phyloP scores from a whole-genome alignment of 2,113 vertebrate genomes.

The Prunella fulvescens region DNA sequence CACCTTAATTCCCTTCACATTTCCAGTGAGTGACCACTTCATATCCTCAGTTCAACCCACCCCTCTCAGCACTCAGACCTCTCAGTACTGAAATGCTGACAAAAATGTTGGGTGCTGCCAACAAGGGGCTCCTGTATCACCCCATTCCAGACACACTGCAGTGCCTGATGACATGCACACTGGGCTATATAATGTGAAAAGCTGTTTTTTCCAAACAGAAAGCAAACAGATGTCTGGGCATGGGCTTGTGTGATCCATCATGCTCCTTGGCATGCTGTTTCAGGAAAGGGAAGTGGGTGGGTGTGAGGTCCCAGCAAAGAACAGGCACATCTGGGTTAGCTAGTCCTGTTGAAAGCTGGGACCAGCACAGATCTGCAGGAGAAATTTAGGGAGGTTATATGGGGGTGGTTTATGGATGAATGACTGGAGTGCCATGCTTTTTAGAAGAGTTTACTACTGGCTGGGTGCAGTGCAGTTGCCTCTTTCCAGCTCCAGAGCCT shows the following conservation, averaged over 20 bases:
- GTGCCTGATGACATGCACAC: neutral
- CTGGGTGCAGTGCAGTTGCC: neutral
- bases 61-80: neutral
- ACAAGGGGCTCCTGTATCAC: neutral
- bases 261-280: neutral
- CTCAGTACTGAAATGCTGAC: neutral
- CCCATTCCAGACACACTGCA: neutral
- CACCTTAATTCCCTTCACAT: neutral
- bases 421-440: neutral
- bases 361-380: neutral
- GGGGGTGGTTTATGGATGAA: neutral
- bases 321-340: neutral
- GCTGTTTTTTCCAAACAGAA: neutral
- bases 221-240: neutral
- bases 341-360: neutral
- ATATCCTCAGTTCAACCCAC: neutral
- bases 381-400: neutral
- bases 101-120: neutral
- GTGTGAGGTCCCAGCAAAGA: neutral
- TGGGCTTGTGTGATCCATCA: neutral
- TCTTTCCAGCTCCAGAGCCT: neutral
- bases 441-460: neutral
- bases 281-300: neutral
- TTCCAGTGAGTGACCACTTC: neutral
- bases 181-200: neutral